phyloP scores from a whole-genome alignment of 2,113 vertebrate species.

The Cygnus atratus region DNA sequence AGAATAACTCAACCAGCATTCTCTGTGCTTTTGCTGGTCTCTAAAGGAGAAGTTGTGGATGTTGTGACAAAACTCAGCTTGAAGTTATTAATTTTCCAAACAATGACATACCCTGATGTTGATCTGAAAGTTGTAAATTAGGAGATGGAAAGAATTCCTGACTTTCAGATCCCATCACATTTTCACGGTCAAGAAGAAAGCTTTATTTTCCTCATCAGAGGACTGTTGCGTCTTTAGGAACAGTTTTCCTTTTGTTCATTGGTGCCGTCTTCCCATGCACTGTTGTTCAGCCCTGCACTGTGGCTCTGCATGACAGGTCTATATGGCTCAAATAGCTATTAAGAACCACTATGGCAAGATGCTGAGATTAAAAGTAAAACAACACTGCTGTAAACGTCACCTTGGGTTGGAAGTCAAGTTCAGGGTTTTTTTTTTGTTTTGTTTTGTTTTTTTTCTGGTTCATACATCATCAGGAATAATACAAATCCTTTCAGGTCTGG shows the following conservation, averaged over 20 bases:
- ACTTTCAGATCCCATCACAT: constrained; percentile 24
- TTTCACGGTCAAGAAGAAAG: not conserved
- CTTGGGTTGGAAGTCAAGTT: not conserved
- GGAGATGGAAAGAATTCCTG: constrained; percentile 33
- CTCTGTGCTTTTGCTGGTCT: constrained; percentile 63
- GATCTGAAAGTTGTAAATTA: constrained; percentile 36
- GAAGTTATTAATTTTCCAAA: constrained; percentile 75
- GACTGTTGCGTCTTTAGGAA: not conserved
- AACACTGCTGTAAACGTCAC: not conserved
- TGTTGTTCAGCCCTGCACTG: not conserved
- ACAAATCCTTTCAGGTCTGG: not conserved
- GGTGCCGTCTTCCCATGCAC: not conserved
- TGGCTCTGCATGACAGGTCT: not conserved
- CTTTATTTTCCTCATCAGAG: not conserved
- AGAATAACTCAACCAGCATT: constrained; percentile 66
- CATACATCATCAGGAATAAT: not conserved
- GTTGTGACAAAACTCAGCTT: constrained; percentile 68
- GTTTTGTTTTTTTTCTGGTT: not conserved
- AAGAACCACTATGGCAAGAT: not conserved
- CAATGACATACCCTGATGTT: constrained; percentile 25
- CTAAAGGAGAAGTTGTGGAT: constrained; percentile 41
- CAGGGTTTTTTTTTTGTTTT: not conserved
- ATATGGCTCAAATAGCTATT: not conserved
- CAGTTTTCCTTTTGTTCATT: not conserved
- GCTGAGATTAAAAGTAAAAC: not conserved